These are phyloP conservation scores for Tenthredo mesomela DNA, from an alignment of 2,888 invertebrate genomes.

Conservation along the genomic window DNA sequence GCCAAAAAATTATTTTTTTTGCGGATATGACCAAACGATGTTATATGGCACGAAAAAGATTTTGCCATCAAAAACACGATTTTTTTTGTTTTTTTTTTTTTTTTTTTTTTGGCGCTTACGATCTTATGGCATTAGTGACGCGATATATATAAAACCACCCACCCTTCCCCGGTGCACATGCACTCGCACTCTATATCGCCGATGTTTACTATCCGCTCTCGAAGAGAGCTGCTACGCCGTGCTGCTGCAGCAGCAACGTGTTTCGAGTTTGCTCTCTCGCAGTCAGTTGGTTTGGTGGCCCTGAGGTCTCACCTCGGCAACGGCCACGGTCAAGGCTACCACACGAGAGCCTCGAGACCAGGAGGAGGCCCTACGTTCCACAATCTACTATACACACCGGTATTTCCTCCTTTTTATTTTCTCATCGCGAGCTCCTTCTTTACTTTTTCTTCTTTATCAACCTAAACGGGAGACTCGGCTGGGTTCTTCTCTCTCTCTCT, in stretches of 20 bases:
- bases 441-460: slow-evolving; percentile 1
- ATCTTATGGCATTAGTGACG: no score
- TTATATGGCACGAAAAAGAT: no score
- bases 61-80: no score
- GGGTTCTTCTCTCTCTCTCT: neutral
- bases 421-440: slow-evolving; percentile 55
- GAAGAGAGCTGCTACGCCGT: neutral
- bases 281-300: neutral
- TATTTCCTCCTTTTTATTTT: slow-evolving; percentile 55
- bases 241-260: slow-evolving; percentile 9
- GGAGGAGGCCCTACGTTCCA: slow-evolving; percentile 14
- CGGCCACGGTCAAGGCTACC: slow-evolving; percentile 47
- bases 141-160: neutral
- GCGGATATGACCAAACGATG: no score
- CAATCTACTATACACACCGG: slow-evolving; percentile 14
- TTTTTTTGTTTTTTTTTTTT: no score
- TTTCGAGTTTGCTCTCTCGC: neutral
- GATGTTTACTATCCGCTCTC: slow-evolving; percentile 3
- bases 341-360: neutral
- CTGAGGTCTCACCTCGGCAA: slow-evolving; percentile 21
- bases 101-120: no score
- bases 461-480: neutral
- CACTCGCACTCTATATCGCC: neutral
- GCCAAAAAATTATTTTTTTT: no score
- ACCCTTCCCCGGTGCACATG: neutral